These are phyloP conservation scores for Corythornis cristatus DNA, from an alignment of 2,113 vertebrate genomes.

Conservation along the genomic window DNA sequence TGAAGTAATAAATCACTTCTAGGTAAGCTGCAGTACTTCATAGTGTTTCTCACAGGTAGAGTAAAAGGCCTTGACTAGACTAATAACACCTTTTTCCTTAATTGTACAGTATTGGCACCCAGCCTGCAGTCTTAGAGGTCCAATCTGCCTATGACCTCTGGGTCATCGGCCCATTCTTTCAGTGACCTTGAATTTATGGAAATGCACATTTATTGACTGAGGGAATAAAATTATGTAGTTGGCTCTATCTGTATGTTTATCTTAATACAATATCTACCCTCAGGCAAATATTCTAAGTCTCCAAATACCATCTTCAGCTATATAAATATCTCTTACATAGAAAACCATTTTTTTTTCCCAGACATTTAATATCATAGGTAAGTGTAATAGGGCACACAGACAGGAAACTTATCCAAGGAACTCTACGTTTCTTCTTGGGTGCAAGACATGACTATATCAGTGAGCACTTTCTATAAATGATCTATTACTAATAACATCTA, in stretches of 20 bases:
- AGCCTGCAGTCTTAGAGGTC: background rate
- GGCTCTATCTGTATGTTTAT: background rate
- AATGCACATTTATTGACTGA: background rate
- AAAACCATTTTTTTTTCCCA: slow-evolving; percentile 1
- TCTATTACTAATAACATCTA: background rate
- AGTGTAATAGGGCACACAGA: background rate
- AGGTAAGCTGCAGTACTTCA: background rate
- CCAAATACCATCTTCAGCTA: background rate
- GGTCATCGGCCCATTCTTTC: background rate
- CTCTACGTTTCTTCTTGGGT: background rate
- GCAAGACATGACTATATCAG: background rate
- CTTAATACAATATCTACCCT: background rate
- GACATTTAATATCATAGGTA: background rate
- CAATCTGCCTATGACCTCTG: background rate
- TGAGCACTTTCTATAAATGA: background rate
- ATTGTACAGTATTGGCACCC: background rate
- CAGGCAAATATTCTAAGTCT: slow-evolving; percentile 9
- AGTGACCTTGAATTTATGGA: background rate
- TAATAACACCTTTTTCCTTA: background rate
- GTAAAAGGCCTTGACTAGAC: background rate
- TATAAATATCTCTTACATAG: slow-evolving; percentile 2
- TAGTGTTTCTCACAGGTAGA: background rate
- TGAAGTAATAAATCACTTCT: background rate
- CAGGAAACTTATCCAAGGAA: background rate
- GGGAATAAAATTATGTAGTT: background rate